Evolutionary conservation across 2,113 vertebrate species (phyloP).

Genomic region (Sinocyclocheilus anophthalmus): DNA sequence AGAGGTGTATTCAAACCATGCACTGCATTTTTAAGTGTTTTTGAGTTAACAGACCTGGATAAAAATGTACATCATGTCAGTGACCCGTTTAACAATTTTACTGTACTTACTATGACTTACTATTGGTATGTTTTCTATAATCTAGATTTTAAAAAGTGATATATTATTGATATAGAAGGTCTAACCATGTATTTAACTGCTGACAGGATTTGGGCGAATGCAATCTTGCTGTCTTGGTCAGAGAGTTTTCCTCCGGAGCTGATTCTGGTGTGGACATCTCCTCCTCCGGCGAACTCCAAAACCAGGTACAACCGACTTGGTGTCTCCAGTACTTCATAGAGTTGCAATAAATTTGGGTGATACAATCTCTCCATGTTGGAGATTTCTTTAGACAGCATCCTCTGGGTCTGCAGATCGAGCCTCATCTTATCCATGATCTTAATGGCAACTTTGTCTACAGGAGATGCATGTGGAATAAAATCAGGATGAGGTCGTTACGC

Average conservation of each 20-base stretch:
- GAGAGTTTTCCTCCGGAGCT: conserved; percentile 82
- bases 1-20: background rate
- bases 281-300: conserved; percentile 91
- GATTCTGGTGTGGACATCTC: conserved; percentile 90
- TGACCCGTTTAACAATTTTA: background rate
- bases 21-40: background rate
- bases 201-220: conserved; percentile 91
- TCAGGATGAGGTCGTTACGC: background rate
- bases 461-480: background rate
- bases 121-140: background rate
- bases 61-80: background rate
- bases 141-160: background rate
- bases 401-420: conserved; percentile 85
- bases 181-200: conserved; percentile 94
- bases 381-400: conserved; percentile 87
- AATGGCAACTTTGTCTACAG: conserved; percentile 93
- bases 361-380: conserved; percentile 90
- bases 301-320: conserved; percentile 88
- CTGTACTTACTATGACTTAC: background rate
- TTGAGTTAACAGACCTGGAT: background rate
- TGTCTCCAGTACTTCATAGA: conserved; percentile 93
- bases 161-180: background rate
- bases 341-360: conserved; percentile 89
- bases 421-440: conserved; percentile 93
- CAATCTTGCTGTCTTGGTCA: conserved; percentile 83